Evolutionary conservation across 2,797 vertebrate species (phyloP).

Genomic region (Leptoclinus maculatus): DNA sequence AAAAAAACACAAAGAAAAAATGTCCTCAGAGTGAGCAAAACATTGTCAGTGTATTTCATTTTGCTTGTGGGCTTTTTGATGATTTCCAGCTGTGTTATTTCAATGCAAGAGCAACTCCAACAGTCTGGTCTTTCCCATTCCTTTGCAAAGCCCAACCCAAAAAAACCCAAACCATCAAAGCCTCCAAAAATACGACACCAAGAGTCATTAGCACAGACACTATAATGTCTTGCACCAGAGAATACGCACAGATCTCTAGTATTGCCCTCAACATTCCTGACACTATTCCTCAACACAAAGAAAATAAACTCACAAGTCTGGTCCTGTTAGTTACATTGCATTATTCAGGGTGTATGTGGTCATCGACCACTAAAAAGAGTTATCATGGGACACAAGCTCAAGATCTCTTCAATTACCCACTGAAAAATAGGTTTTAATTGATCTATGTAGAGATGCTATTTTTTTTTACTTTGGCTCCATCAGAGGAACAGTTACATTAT

Average conservation of each 20-base stretch:
- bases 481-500: not conserved
- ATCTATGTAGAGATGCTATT: not conserved
- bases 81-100: conserved; percentile 33
- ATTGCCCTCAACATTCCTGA: not conserved
- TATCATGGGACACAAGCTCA: not conserved
- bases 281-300: not conserved
- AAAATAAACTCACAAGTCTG: not conserved
- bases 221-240: not conserved
- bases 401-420: not conserved
- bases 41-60: conserved; percentile 5
- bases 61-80: conserved; percentile 5
- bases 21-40: not conserved
- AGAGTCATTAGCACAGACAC: not conserved
- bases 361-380: not conserved
- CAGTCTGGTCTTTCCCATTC: conserved; percentile 25
- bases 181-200: conserved; percentile 6
- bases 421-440: not conserved
- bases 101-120: conserved; percentile 14
- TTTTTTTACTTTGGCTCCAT: not conserved
- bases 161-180: conserved; percentile 4
- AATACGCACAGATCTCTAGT: not conserved
- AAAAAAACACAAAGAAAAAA: not conserved
- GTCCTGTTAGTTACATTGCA: conserved; percentile 21
- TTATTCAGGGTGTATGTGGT: not conserved
- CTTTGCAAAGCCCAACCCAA: conserved; percentile 16